phyloP scores from a whole-genome alignment of 2,888 invertebrate species.

The Eubasilissa splendida region DNA sequence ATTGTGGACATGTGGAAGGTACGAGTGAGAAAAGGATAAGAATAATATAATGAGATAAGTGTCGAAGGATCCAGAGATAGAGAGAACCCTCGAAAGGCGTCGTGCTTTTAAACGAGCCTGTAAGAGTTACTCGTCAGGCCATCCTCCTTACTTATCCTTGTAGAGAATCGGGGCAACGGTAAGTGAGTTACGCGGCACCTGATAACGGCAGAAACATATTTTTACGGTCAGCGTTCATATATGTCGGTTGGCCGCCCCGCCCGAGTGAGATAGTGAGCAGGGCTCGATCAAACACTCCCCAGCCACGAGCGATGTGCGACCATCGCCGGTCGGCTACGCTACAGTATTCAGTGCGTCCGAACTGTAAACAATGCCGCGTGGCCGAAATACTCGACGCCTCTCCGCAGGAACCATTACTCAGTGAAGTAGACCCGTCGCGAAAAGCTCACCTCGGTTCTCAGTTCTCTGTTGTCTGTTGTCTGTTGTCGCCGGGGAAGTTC shows the following conservation, averaged over 20 bases:
- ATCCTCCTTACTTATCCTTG: no score
- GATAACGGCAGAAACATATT: no score
- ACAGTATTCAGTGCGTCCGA: constrained; percentile 4
- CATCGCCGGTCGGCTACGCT: constrained; percentile 1
- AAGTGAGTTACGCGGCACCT: no score
- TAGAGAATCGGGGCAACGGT: no score
- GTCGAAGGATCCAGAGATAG: no score
- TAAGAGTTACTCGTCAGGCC: no score
- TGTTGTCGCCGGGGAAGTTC: not conserved
- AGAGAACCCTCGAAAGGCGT: no score
- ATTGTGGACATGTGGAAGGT: no score
- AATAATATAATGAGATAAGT: no score
- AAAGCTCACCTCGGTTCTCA: constrained; percentile 6
- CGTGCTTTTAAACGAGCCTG: no score
- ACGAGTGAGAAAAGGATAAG: no score
- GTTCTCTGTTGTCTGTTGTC: not conserved
- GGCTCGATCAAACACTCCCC: not conserved
- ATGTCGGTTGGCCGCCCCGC: constrained; percentile 8
- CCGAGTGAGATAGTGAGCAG: constrained; percentile 32
- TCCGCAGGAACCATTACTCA: not conserved
- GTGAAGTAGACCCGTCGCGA: not conserved
- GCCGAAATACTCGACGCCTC: constrained; percentile 6
- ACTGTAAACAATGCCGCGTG: constrained; percentile 30
- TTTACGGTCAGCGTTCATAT: not conserved
- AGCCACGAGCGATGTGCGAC: constrained; percentile 10